A percentile compares a stretch with the other conserved stretches of the same genome.
Evolutionary conservation across 2,797 vertebrate species (phyloP).

Genomic region (Malurus leucopterus): DNA sequence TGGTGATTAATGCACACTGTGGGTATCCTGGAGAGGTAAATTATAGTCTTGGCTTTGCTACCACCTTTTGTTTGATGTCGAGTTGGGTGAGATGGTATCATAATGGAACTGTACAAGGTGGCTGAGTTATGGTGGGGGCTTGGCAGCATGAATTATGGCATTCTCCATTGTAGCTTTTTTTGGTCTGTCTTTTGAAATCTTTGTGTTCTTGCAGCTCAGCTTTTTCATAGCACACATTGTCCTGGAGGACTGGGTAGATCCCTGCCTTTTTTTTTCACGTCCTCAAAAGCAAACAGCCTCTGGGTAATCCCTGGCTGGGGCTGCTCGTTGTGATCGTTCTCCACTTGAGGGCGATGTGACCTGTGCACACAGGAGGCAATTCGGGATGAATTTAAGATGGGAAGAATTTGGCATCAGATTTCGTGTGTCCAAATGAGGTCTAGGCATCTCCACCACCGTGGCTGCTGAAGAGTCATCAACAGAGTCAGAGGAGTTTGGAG

Average conservation of each 20-base stretch:
- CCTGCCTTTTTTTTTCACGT: neutral
- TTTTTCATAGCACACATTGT: neutral
- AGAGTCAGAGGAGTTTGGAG: neutral
- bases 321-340: neutral
- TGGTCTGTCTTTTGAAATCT: neutral
- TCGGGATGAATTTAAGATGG: neutral
- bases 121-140: slow-evolving; percentile 19
- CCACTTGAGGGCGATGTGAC: slow-evolving; percentile 50
- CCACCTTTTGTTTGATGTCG: slow-evolving; percentile 42
- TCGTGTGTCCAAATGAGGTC: neutral
- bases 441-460: neutral
- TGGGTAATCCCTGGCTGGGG: accelerated
- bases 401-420: neutral
- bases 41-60: slow-evolving; percentile 19
- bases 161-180: neutral
- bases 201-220: neutral
- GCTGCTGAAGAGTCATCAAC: neutral
- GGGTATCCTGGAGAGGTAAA: slow-evolving; percentile 3
- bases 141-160: neutral
- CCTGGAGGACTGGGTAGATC: neutral
- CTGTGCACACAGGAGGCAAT: neutral
- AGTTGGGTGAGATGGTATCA: slow-evolving; percentile 37
- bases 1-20: neutral
- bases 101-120: neutral
- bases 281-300: neutral